These are phyloP conservation scores for Endotricha flammealis DNA, from an alignment of 2,888 invertebrate genomes.

Conservation along the genomic window DNA sequence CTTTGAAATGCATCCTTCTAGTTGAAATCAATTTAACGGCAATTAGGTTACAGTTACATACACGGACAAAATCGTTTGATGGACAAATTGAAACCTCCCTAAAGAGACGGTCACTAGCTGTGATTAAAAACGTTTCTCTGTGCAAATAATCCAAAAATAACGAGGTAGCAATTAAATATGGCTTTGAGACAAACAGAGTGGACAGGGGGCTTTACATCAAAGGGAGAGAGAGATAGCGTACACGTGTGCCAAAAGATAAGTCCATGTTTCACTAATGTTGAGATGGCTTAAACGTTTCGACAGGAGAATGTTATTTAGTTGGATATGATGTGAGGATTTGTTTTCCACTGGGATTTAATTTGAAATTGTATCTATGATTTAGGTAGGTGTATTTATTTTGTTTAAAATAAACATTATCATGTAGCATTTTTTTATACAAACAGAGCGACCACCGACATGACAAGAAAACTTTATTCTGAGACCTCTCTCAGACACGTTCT, in stretches of 20 bases:
- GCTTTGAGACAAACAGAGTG: constrained; percentile 62
- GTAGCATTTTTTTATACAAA: too few relatives aligned
- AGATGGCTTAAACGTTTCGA: constrained; percentile 22
- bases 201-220: constrained; percentile 53
- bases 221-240: constrained; percentile 38
- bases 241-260: constrained; percentile 48
- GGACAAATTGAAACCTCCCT: constrained; percentile 36
- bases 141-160: constrained; percentile 77
- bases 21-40: constrained; percentile 41
- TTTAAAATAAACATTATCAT: too few relatives aligned
- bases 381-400: too few relatives aligned
- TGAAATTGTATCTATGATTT: too few relatives aligned
- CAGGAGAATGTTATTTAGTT: constrained; percentile 39
- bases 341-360: too few relatives aligned
- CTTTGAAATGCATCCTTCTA: constrained; percentile 19
- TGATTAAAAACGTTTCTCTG: constrained; percentile 56
- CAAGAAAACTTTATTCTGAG: too few relatives aligned
- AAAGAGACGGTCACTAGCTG: constrained; percentile 31
- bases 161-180: constrained; percentile 73
- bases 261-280: constrained; percentile 13
- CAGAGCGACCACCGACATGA: too few relatives aligned
- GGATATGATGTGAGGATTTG: too few relatives aligned
- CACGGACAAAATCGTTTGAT: constrained; percentile 49
- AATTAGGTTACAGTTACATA: constrained; percentile 53
- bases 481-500: too few relatives aligned